Percentiles rank a stretch among this genome's conserved stretches.
phyloP scores from a whole-genome alignment of 2,888 invertebrate genomes.

The Morpho helenor region DNA sequence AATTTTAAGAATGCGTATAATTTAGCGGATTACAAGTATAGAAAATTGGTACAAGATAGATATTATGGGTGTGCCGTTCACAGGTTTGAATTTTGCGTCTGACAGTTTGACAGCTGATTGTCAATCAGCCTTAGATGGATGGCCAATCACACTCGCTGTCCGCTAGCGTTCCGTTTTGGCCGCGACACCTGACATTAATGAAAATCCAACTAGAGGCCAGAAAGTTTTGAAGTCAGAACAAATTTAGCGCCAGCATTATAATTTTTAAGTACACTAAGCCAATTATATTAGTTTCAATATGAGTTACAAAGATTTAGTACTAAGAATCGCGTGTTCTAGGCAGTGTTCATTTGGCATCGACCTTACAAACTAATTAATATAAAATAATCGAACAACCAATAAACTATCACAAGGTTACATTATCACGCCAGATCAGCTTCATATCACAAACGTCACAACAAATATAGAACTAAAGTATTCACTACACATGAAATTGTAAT shows the following conservation, averaged over 20 bases:
- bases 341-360: constrained; percentile 52
- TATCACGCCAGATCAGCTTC: constrained; percentile 41
- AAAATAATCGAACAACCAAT: constrained; percentile 39
- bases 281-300: constrained; percentile 51
- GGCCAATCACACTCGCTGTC: too few relatives aligned
- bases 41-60: too few relatives aligned
- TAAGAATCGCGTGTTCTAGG: constrained; percentile 72
- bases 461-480: constrained; percentile 25
- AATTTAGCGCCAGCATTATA: not conserved
- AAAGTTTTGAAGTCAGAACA: not conserved
- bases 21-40: too few relatives aligned
- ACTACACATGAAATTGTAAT: constrained; percentile 24
- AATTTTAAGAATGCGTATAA: too few relatives aligned
- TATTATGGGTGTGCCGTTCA: too few relatives aligned
- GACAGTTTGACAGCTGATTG: too few relatives aligned
- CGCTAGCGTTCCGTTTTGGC: too few relatives aligned
- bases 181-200: too few relatives aligned
- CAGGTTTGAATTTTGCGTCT: too few relatives aligned
- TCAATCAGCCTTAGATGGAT: too few relatives aligned
- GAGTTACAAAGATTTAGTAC: constrained; percentile 38
- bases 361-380: constrained; percentile 47
- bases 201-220: too few relatives aligned
- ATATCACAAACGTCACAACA: constrained; percentile 29
- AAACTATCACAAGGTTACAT: constrained; percentile 61
- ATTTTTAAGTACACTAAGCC: constrained; percentile 66